Conservation (phyloP, 2,113 vertebrate genomes). For the Holacanthus passer region DNA sequence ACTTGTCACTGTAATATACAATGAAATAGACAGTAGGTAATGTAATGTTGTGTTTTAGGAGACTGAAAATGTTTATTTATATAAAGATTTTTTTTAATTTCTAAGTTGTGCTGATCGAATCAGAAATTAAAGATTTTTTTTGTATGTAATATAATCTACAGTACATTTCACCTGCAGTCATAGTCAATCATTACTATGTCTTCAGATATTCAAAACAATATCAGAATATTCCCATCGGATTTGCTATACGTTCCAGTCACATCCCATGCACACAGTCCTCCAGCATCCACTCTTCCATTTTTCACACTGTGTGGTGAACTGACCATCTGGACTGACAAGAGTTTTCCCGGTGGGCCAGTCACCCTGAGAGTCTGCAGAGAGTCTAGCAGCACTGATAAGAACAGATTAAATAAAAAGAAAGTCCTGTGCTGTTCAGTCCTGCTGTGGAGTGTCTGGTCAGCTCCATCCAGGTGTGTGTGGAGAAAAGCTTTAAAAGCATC, state of each 20-base stretch:
- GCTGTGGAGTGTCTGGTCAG: slow-evolving; percentile 1
- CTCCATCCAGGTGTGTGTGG: slow-evolving; percentile 23
- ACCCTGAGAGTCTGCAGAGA: not conserved
- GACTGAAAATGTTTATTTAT: not conserved
- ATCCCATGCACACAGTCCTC: not conserved
- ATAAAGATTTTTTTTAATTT: no score
- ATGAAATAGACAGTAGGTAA: not conserved
- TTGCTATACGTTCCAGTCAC: not conserved
- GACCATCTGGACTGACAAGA: slow-evolving; percentile 38
- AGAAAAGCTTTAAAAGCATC: not conserved
- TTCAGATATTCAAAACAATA: not conserved
- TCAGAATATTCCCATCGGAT: not conserved
- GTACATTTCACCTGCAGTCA: not conserved
- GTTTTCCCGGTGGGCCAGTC: slow-evolving; percentile 32
- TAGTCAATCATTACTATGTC: not conserved
- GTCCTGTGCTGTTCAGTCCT: slow-evolving; percentile 3
- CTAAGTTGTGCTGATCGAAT: not conserved
- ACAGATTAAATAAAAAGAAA: slow-evolving; percentile 21
- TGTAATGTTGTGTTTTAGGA: not conserved
- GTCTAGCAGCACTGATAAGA: slow-evolving; percentile 30
- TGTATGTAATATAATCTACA: not conserved
- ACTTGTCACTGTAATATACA: slow-evolving; percentile 31
- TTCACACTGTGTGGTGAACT: slow-evolving; percentile 4
- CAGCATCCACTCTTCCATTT: slow-evolving; percentile 11
- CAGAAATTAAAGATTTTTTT: not conserved